Percentiles rank a stretch among this genome's conserved stretches.
These are phyloP conservation scores for Terebella lapidaria DNA, from an alignment of 2,888 invertebrate genomes.

Conservation along the genomic window DNA sequence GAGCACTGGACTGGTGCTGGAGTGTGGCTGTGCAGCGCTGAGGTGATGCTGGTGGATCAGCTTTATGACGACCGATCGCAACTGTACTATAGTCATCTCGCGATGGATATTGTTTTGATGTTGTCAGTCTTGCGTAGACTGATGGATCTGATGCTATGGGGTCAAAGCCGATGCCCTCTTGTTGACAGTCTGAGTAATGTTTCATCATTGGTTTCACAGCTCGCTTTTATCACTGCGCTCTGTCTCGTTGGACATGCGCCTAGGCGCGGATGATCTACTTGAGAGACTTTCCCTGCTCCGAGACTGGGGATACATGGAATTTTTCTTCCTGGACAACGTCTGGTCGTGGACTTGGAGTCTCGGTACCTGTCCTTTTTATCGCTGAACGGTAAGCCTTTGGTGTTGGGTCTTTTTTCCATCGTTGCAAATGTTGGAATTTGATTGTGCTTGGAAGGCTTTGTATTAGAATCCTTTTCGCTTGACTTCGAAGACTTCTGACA, in stretches of 20 bases:
- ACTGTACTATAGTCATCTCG: not conserved
- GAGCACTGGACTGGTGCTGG: not conserved
- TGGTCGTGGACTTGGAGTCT: conserved; percentile 20
- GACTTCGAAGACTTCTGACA: conserved; percentile 3
- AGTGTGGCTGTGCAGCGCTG: not conserved
- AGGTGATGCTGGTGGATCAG: not conserved
- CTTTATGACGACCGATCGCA: not conserved
- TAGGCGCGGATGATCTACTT: not conserved
- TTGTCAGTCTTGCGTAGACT: not conserved
- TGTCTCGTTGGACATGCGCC: not conserved
- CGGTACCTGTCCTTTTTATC: not conserved
- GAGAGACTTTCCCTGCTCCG: not conserved
- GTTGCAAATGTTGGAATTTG: conserved; percentile 14
- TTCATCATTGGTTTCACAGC: conserved; percentile 2
- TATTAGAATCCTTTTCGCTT: conserved; percentile 6
- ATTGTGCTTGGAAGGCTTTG: conserved; percentile 1
- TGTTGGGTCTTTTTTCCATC: conserved; percentile 9
- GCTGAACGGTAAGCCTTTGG: not conserved
- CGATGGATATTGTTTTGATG: too few relatives aligned
- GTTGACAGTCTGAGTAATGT: not conserved
- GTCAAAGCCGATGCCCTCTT: not conserved
- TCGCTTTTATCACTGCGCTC: not conserved
- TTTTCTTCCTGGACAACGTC: conserved; percentile 22
- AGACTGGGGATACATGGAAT: not conserved
- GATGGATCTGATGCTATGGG: not conserved